Conservation (phyloP, 1,140 invertebrate genomes). For the Arctopsyche grandis region DNA sequence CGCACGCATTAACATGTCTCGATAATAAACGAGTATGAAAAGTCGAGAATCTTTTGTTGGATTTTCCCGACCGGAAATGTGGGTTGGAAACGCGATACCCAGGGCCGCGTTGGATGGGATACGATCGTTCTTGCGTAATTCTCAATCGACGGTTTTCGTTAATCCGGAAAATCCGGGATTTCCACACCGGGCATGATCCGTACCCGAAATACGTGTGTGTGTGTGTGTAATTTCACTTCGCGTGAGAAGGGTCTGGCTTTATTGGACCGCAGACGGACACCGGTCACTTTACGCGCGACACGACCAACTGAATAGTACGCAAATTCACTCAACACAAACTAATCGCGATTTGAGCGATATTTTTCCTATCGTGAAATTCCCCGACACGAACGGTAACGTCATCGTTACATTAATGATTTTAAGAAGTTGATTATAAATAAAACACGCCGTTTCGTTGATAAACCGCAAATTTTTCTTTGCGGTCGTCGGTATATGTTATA, state of each 20-base stretch:
- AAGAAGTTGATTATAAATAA: not conserved
- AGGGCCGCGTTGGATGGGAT: not conserved
- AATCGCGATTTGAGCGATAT: not conserved
- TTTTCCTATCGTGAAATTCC: not conserved
- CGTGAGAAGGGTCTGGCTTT: not conserved
- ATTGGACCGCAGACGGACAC: not conserved
- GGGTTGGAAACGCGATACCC: not conserved
- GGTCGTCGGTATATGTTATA: no score
- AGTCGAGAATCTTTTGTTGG: no score
- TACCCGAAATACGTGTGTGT: not conserved
- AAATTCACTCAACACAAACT: not conserved
- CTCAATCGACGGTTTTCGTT: constrained; percentile 1
- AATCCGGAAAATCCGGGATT: constrained; percentile 7
- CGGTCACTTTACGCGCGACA: no score
- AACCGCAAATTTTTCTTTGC: not conserved
- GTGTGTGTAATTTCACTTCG: not conserved
- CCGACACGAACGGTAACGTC: not conserved
- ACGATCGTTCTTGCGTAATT: not conserved
- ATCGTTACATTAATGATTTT: not conserved
- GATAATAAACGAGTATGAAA: no score
- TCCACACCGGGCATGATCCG: not conserved
- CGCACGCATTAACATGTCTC: no score
- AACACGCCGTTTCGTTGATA: not conserved
- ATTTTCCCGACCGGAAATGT: not conserved
- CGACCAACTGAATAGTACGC: no score